Evolutionary conservation across 2,888 invertebrate species (phyloP), one percentile per base, ranked within the genome.

Genomic region (Nymphalis c-album): DNA sequence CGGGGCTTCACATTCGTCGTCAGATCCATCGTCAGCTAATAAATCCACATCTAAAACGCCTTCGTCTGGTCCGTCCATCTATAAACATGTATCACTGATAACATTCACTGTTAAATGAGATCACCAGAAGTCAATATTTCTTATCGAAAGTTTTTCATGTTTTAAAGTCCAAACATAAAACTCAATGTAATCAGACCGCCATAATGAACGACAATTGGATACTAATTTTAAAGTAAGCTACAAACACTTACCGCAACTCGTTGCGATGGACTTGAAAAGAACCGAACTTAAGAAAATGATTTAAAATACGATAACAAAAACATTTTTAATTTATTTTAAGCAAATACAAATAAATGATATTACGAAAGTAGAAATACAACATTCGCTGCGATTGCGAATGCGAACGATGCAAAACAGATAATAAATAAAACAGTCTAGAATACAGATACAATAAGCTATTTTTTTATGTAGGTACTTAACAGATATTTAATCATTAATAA

Each of bases 11-110:
- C 95, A 95, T 77, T 95, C 96, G 70, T 95, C 94, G 80, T 96
- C 96, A 53, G 95, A 95, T 73, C 94, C 95, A 82, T 96, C 96
- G 74, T 95, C 95, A 77, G 95, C 95, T 78, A 95, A 94, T 79
- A 95, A 93, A 87, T 96, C 96, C 92, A 95, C 94, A 84, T 96
- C 95, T 85, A 93, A 84, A 73, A 90, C 88, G 76, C 83, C 88
- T 75, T 93, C 93, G 78, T 93, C 93, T 74, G 85, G 83, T 77
- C 88, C 87, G 86, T 92, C 92, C 92, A 92, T 92, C 92, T 92
- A 86, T n/a, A 74, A 88, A 85, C 67, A 76, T 63, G 63, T 58
- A 64, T 59, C 77, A 79, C 74, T 48, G 18, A 18, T 66, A 53
- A 58, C 17, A 46, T 57, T 60, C 40, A 40, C n/a, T 31, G 13